Evolutionary conservation across 1,140 invertebrate genomes (phyloP).

Genomic region (Stegodyphus dumicola): DNA sequence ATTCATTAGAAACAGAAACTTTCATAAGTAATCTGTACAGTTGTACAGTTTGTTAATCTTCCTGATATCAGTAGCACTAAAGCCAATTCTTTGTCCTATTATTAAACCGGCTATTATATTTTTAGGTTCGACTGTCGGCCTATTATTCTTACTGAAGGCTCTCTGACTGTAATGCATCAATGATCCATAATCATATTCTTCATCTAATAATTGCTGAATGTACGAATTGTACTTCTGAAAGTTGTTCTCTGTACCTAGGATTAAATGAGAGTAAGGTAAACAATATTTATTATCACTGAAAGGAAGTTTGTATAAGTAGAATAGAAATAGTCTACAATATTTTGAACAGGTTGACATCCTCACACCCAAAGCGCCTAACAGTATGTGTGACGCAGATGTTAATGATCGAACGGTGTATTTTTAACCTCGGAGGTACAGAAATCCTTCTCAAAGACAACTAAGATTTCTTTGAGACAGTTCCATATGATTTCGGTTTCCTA

Average conservation of each 20-base stretch:
- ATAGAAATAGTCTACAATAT: no score
- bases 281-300: background rate
- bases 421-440: no score
- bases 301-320: no score
- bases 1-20: no score
- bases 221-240: constrained; percentile 62
- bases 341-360: no score
- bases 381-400: no score
- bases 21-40: constrained; percentile 62
- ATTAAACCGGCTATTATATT: constrained; percentile 20
- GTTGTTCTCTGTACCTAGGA: constrained; percentile 62
- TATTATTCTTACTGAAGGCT: constrained; percentile 61
- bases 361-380: no score
- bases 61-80: constrained; percentile 69
- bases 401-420: no score
- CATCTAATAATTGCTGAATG: constrained; percentile 60
- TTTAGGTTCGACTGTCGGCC: constrained; percentile 50
- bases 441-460: no score
- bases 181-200: constrained; percentile 62
- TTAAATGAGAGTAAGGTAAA: background rate
- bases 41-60: constrained; percentile 72
- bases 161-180: constrained; percentile 62
- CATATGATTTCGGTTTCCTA: no score
- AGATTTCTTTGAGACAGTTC: no score
- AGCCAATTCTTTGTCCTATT: constrained; percentile 70